phyloP scores from a whole-genome alignment of 2,113 vertebrate genomes.

The Accipiter virgatus region DNA sequence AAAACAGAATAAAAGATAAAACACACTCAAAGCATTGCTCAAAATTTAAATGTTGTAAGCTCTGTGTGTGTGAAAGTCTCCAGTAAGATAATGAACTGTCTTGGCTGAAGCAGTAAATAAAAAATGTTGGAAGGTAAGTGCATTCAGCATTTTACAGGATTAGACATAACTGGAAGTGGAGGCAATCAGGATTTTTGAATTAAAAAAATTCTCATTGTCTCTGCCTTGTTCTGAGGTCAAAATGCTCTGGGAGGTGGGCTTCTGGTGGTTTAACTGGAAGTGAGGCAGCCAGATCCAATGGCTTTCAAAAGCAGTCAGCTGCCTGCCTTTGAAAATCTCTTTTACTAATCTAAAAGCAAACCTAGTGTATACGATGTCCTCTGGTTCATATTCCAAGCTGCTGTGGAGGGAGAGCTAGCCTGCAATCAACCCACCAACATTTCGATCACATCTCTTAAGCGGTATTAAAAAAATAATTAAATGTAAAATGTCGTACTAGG shows the following conservation, averaged over 20 bases:
- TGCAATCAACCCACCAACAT: background rate
- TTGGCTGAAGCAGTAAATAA: background rate
- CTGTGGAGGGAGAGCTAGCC: background rate
- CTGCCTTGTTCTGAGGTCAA: background rate
- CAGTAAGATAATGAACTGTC: background rate
- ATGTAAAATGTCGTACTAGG: background rate
- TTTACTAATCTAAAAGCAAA: background rate
- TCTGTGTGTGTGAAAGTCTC: background rate
- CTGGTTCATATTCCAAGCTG: background rate
- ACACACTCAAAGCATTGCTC: background rate
- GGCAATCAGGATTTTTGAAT: background rate
- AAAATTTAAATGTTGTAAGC: background rate
- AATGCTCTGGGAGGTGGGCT: background rate
- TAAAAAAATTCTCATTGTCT: background rate
- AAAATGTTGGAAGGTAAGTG: background rate
- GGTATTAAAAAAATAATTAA: background rate
- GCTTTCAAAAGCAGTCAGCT: background rate
- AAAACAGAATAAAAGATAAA: background rate
- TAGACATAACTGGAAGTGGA: background rate
- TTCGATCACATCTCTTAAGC: background rate
- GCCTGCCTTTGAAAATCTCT: background rate
- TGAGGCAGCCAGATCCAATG: background rate
- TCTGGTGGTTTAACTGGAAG: background rate
- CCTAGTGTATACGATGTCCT: background rate
- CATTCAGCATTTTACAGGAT: background rate